Conservation (phyloP, 2,113 vertebrate genomes). For the Zapornia atra region DNA sequence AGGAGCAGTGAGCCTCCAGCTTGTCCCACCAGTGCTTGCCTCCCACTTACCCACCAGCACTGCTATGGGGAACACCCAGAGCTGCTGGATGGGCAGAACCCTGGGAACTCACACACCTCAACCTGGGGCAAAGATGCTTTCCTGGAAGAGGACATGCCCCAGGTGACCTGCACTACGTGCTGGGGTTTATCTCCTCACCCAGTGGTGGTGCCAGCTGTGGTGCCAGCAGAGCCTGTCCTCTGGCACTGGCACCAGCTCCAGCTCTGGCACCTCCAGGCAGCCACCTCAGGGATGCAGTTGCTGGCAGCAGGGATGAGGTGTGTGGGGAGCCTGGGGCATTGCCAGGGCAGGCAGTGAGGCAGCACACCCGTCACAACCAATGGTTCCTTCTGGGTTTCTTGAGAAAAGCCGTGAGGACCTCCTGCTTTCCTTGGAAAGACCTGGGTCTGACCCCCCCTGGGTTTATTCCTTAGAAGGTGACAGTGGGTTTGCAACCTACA, state of each 20-base stretch:
- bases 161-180: not conserved
- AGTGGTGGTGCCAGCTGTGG: accelerated
- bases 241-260: accelerated
- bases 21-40: not conserved
- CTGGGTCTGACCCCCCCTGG: accelerated
- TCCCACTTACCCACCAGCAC: accelerated
- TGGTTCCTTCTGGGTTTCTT: not conserved
- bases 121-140: not conserved
- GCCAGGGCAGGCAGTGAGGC: accelerated
- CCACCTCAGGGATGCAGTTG: not conserved
- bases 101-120: accelerated
- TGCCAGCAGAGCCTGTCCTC: not conserved
- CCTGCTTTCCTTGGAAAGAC: not conserved
- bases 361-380: accelerated
- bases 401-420: not conserved
- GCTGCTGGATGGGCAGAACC: accelerated
- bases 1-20: not conserved
- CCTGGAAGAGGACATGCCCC: not conserved
- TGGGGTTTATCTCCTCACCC: not conserved
- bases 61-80: not conserved
- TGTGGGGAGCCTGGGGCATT: not conserved
- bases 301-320: not conserved
- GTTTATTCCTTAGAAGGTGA: not conserved
- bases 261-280: no score
- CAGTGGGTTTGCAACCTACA: accelerated